Conservation (phyloP, 2,888 invertebrate genomes). For the Rhingia rostrata region DNA sequence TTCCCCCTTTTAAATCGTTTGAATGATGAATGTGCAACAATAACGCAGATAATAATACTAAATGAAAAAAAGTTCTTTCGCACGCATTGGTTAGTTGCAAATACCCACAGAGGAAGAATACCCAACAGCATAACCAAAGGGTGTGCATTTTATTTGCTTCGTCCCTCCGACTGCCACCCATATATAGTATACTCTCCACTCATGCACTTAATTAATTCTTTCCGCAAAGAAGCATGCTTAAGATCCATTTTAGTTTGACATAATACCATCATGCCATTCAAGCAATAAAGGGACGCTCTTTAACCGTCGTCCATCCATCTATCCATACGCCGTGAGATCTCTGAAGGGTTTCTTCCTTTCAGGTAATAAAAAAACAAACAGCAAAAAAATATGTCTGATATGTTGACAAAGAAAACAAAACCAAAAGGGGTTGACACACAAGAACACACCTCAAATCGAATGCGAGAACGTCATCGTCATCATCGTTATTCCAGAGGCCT, state of each 20-base stretch:
- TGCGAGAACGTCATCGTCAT: conserved; percentile 70
- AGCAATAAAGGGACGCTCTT: conserved; percentile 48
- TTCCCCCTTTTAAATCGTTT: conserved; percentile 5
- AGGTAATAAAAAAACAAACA: conserved; percentile 64
- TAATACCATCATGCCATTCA: conserved; percentile 61
- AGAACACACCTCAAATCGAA: conserved; percentile 74
- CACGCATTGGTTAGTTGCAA: conserved; percentile 71
- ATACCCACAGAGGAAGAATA: conserved; percentile 30
- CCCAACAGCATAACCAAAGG: conserved; percentile 40
- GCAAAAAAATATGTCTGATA: conserved; percentile 43
- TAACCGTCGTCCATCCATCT: conserved; percentile 59
- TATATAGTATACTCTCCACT: conserved; percentile 1
- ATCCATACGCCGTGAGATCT: conserved; percentile 36
- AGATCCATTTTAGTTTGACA: conserved; percentile 74
- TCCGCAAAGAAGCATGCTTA: conserved; percentile 73
- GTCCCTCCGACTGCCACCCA: conserved; percentile 28
- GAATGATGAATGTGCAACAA: conserved; percentile 72
- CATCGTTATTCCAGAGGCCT: conserved; percentile 43
- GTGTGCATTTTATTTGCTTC: conserved; percentile 69
- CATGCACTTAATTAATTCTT: conserved; percentile 73
- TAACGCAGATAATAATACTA: conserved; percentile 65
- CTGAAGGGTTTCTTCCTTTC: conserved; percentile 70
- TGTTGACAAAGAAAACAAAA: conserved; percentile 69
- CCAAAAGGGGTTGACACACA: conserved; percentile 70
- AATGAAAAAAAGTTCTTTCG: conserved; percentile 57